A percentile compares a stretch with the other conserved stretches of the same genome.
Evolutionary conservation across 2,113 vertebrate genomes (phyloP).

Genomic region (Psittacus erithacus): DNA sequence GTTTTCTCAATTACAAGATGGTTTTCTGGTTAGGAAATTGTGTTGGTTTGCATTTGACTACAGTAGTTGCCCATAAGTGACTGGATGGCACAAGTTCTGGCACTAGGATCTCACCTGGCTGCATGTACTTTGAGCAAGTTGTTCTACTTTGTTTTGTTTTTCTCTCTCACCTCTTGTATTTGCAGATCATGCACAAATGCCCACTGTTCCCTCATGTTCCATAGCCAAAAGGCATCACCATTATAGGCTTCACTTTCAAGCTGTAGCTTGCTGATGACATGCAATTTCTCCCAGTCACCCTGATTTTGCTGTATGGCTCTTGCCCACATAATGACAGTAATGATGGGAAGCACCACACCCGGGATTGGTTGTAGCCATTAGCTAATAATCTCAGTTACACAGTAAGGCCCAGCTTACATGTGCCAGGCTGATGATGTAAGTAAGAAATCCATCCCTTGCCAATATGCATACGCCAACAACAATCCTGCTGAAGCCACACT

Average conservation of each 20-base stretch:
- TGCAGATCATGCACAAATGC: conserved; percentile 48
- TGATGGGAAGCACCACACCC: conserved; percentile 24
- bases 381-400: conserved; percentile 5
- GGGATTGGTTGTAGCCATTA: conserved; percentile 34
- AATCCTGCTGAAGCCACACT: not conserved
- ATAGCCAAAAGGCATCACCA: conserved; percentile 54
- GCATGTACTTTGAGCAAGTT: not conserved
- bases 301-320: conserved; percentile 35
- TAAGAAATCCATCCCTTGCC: not conserved
- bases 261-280: conserved; percentile 34
- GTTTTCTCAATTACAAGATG: conserved; percentile 10
- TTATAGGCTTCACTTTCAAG: conserved; percentile 55
- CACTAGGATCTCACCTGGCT: not conserved
- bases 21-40: conserved; percentile 19
- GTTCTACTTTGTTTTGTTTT: conserved; percentile 4
- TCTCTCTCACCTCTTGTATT: not conserved
- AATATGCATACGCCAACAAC: not conserved
- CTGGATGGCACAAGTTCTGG: not conserved
- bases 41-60: not conserved
- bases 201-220: conserved; percentile 52
- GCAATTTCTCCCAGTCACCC: not conserved
- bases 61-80: not conserved
- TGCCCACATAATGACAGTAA: conserved; percentile 34
- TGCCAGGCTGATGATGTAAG: conserved; percentile 11
- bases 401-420: not conserved